These are phyloP conservation scores for Lepus americanus DNA, from an alignment of 2,113 vertebrate genomes.

Conservation along the genomic window DNA sequence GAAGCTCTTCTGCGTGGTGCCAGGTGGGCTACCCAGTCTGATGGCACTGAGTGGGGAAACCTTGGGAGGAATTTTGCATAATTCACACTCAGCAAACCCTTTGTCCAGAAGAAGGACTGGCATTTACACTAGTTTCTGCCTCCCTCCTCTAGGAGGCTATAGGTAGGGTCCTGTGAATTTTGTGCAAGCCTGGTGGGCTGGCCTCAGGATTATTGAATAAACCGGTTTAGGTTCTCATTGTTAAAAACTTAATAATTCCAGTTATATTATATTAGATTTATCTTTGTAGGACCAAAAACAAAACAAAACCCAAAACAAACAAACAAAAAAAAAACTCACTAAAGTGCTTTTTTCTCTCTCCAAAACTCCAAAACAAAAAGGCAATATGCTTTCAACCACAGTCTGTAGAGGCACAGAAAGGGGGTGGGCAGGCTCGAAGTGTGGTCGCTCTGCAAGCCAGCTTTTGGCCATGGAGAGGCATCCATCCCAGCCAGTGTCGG, in stretches of 20 bases:
- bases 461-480: background rate
- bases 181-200: background rate
- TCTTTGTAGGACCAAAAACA: slow-evolving; percentile 17
- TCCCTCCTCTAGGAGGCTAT: background rate
- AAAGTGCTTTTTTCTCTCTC: background rate
- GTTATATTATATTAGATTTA: background rate
- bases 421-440: background rate
- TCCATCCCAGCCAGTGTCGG: background rate
- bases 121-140: background rate
- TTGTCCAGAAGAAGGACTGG: no score
- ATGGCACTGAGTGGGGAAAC: no score
- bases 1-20: no score
- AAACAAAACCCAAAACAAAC: no score
- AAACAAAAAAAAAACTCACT: background rate
- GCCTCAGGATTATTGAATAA: background rate
- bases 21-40: no score
- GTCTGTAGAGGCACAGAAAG: slow-evolving; percentile 6
- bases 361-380: background rate
- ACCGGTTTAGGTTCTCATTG: background rate
- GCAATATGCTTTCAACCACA: background rate
- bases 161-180: background rate
- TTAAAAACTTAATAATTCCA: background rate
- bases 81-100: no score
- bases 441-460: background rate
- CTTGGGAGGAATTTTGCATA: no score